These are phyloP conservation scores for Eupithecia abbreviata DNA, from an alignment of 2,888 invertebrate genomes.

Conservation along the genomic window DNA sequence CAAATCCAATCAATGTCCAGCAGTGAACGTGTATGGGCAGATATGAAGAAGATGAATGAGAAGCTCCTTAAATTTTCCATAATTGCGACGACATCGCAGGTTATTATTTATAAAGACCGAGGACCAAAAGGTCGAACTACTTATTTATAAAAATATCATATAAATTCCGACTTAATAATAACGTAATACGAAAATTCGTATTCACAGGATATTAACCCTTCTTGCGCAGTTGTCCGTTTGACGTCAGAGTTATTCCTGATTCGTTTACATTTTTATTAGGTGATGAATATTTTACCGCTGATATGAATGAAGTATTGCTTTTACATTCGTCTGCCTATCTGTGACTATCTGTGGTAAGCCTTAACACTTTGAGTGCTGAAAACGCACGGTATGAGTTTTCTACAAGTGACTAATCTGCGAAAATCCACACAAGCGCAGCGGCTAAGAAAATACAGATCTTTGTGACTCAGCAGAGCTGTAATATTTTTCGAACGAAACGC, in stretches of 20 bases:
- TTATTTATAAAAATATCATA: conserved; percentile 3
- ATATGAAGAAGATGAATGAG: no score
- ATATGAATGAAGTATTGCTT: conserved; percentile 34
- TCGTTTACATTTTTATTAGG: conserved; percentile 43
- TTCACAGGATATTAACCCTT: conserved; percentile 41
- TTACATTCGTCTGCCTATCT: conserved; percentile 30
- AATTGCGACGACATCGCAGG: no score
- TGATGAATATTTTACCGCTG: conserved; percentile 41
- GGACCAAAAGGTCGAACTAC: neutral
- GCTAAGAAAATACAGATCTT: no score
- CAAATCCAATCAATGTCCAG: no score
- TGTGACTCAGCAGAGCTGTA: no score
- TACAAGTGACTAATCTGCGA: no score
- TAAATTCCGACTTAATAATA: neutral
- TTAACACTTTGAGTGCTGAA: no score
- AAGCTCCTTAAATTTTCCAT: no score
- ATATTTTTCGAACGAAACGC: no score
- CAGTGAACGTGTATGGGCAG: no score
- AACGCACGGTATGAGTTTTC: no score
- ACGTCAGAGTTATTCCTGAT: conserved; percentile 40
- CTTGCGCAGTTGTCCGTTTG: conserved; percentile 28
- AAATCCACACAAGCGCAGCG: no score
- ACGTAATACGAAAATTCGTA: conserved; percentile 38
- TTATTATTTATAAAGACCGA: neutral
- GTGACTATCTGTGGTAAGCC: neutral